These are phyloP conservation scores for Cryptotis parvus DNA, from an alignment of 2,113 vertebrate species.

Conservation along the genomic window DNA sequence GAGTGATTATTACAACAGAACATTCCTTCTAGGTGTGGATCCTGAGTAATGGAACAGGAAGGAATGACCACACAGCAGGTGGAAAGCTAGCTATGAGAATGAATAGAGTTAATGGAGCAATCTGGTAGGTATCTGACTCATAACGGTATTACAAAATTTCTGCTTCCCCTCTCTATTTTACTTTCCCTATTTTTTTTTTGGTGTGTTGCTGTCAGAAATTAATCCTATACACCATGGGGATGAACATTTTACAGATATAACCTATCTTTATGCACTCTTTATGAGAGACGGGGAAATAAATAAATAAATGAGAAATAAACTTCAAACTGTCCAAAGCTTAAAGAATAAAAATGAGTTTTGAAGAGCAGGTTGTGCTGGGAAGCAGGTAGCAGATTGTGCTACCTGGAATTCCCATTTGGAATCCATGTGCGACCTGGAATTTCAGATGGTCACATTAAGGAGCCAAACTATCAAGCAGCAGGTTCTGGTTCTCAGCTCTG, in stretches of 20 bases:
- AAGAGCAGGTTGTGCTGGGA: conserved; percentile 13
- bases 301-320: neutral
- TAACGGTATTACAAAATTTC: neutral
- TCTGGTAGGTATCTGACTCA: neutral
- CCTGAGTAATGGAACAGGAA: neutral
- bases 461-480: conserved; percentile 76
- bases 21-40: neutral
- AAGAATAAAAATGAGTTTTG: neutral
- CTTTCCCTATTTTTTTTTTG: neutral
- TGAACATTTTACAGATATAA: neutral
- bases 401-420: conserved; percentile 55
- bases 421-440: conserved; percentile 70
- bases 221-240: neutral
- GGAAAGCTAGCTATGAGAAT: neutral
- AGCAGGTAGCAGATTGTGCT: too few species aligned
- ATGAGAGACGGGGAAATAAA: too few species aligned
- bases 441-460: conserved; percentile 80
- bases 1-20: neutral
- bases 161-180: neutral
- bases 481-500: conserved; percentile 77
- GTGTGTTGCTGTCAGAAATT: neutral
- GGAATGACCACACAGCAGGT: fast-evolving
- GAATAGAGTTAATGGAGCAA: neutral
- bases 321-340: neutral
- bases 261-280: neutral